A percentile compares a stretch with the other conserved stretches of the same genome.
Evolutionary conservation across 2,888 invertebrate species (phyloP).

Genomic region (Syritta pipiens): DNA sequence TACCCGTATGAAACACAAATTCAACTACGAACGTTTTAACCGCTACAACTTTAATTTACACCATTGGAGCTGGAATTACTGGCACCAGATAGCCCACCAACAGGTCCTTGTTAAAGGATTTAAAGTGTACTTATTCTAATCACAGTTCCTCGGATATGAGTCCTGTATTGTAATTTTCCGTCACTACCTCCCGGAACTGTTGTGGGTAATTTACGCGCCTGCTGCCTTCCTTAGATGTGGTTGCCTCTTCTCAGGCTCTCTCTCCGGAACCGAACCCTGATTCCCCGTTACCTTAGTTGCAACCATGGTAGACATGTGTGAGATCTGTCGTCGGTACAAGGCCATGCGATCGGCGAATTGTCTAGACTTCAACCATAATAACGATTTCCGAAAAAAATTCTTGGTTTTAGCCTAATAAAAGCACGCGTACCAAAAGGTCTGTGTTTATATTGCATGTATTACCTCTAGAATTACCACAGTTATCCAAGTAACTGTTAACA

Average conservation of each 20-base stretch:
- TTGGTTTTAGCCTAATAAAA: too few relatives aligned
- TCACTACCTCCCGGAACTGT: slow-evolving; percentile 83
- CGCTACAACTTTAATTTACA: slow-evolving; percentile 87
- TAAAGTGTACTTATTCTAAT: too few relatives aligned
- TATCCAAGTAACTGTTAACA: too few relatives aligned
- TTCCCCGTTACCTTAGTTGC: slow-evolving; percentile 86
- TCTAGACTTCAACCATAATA: slow-evolving; percentile 63
- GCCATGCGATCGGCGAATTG: slow-evolving; percentile 71
- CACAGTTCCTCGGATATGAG: background rate
- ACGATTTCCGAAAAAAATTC: slow-evolving; percentile 60
- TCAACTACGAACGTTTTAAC: slow-evolving; percentile 82
- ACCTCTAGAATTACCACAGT: slow-evolving; percentile 30
- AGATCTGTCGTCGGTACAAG: slow-evolving; percentile 82
- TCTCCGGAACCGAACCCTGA: too few relatives aligned
- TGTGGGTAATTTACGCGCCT: too few relatives aligned
- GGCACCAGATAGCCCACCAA: slow-evolving; percentile 70
- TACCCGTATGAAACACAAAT: slow-evolving; percentile 64
- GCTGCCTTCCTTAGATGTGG: too few relatives aligned
- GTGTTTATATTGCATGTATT: too few relatives aligned
- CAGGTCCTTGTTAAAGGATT: slow-evolving; percentile 71
- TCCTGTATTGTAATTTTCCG: slow-evolving; percentile 82
- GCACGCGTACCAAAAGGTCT: too few relatives aligned
- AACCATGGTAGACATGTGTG: slow-evolving; percentile 86
- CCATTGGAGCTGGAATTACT: too few relatives aligned
- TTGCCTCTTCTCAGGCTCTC: too few relatives aligned